phyloP scores from a whole-genome alignment of 2,888 invertebrate species.

The Temnothorax rugatulus region DNA sequence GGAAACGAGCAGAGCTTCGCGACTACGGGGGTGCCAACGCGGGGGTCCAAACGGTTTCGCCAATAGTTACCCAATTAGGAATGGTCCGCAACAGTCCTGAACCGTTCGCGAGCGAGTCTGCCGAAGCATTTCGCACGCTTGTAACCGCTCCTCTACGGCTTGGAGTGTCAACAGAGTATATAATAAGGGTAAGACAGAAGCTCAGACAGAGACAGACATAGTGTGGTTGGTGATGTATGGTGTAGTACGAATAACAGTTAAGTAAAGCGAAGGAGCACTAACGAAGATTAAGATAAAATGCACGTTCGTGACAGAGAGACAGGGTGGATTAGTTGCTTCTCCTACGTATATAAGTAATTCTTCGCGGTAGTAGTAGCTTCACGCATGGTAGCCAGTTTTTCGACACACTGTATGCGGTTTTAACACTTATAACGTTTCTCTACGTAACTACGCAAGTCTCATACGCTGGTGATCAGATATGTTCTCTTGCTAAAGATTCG shows the following conservation, averaged over 20 bases:
- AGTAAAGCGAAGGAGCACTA: conserved; percentile 50
- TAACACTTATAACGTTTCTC: conserved; percentile 33
- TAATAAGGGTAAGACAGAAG: conserved; percentile 63
- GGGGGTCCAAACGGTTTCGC: background rate
- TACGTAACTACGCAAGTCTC: conserved; percentile 46
- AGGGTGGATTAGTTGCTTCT: conserved; percentile 28
- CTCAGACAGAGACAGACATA: conserved; percentile 60
- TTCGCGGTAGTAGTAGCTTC: conserved; percentile 15
- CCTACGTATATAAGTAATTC: conserved; percentile 20
- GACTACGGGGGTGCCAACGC: conserved; percentile 14
- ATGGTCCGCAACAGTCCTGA: conserved; percentile 84
- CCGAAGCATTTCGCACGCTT: conserved; percentile 53
- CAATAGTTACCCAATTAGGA: conserved; percentile 75
- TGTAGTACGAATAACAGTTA: conserved; percentile 43
- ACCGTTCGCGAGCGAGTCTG: conserved; percentile 63
- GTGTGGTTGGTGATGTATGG: conserved; percentile 47
- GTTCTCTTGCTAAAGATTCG: conserved; percentile 37
- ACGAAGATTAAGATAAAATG: conserved; percentile 32
- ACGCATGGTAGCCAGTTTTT: conserved; percentile 20
- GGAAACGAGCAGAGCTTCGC: conserved; percentile 27
- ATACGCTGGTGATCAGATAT: conserved; percentile 51
- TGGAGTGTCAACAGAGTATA: conserved; percentile 44
- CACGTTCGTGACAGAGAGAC: conserved; percentile 44
- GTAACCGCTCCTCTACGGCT: conserved; percentile 51
- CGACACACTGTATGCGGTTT: conserved; percentile 6